Evolutionary conservation across 1,140 invertebrate genomes (phyloP).

Genomic region (Ericerus pela): DNA sequence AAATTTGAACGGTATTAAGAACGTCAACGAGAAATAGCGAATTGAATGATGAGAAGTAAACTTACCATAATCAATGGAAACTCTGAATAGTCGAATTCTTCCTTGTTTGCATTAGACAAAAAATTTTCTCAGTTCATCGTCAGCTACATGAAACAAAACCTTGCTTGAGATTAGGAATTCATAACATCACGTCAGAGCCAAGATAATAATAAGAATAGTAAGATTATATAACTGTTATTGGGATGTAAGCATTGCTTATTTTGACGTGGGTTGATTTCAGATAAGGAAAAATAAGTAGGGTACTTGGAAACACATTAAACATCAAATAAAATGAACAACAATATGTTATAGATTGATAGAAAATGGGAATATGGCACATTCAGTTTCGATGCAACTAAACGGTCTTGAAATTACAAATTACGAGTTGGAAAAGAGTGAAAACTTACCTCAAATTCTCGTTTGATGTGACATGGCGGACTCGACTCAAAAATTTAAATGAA

Average conservation of each 20-base stretch:
- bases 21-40: neutral
- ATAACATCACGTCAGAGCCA: constrained; percentile 18
- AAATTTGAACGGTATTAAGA: constrained; percentile 13
- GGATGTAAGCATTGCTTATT: too few species aligned
- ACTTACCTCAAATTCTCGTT: constrained; percentile 56
- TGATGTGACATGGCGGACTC: constrained; percentile 67
- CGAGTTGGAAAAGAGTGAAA: neutral
- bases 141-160: constrained; percentile 44
- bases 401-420: neutral
- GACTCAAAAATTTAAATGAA: too few species aligned
- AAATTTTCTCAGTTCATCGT: constrained; percentile 60
- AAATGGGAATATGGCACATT: neutral
- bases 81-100: constrained; percentile 52
- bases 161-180: constrained; percentile 18
- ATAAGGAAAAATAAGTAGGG: too few species aligned
- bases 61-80: constrained; percentile 42
- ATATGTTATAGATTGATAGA: constrained; percentile 3
- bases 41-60: neutral
- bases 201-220: constrained; percentile 26
- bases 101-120: constrained; percentile 70
- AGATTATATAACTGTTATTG: constrained; percentile 34
- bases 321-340: constrained; percentile 12
- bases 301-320: too few species aligned
- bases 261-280: too few species aligned
- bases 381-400: neutral